Evolutionary conservation across 1,140 invertebrate genomes (phyloP), one percentile per base, ranked within the genome.

Genomic region (Anagrus nilaparvatae): DNA sequence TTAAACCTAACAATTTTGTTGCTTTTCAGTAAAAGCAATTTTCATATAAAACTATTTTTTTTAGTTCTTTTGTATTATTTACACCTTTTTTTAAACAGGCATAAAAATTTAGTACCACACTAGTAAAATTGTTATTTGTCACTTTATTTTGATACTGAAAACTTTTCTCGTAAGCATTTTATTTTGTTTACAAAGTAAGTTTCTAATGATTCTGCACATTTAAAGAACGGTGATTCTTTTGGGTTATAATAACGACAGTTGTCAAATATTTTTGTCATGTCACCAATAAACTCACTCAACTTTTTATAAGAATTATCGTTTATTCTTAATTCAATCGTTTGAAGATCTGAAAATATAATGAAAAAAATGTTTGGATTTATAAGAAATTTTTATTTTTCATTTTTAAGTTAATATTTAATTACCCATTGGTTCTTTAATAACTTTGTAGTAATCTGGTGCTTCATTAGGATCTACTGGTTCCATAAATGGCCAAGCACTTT

Each of bases 391-490:
- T 25, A 13, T 9, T 43, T 14, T 19, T 30, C 12, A 17, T 32
- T 16, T 5, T 32, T 6, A 36, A 30, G 32, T 29, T 31, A 12
- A 35, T 34, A 16, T 34, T 40, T 35, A 65, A 75, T 74, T 75
- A 97, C 93, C 93, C 91, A 97, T 97, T 36, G 93, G 94, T 72
- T 97, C 91, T 67, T 94, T 95, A 43, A 98, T 92, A 37, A 97
- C 84, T 76, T 88, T 84, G 61, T 97, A 97, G 70, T 98, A 98
- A 68, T 95, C 91, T 8, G 93, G 93, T 30, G 89, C 92, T 74
- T 96, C 88, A 52, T 81, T 80, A 32, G 85, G 85, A 74, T 97
- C 88, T 13, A 98, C 94, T 21, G 94, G 90, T 71, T 95, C 87
- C 75, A 93, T 84, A 67, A 97, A 97, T 29, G 94, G 93, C 89